These are phyloP conservation scores for Tyrophagus putrescentiae DNA, from an alignment of 1,140 invertebrate genomes.

Conservation along the genomic window DNA sequence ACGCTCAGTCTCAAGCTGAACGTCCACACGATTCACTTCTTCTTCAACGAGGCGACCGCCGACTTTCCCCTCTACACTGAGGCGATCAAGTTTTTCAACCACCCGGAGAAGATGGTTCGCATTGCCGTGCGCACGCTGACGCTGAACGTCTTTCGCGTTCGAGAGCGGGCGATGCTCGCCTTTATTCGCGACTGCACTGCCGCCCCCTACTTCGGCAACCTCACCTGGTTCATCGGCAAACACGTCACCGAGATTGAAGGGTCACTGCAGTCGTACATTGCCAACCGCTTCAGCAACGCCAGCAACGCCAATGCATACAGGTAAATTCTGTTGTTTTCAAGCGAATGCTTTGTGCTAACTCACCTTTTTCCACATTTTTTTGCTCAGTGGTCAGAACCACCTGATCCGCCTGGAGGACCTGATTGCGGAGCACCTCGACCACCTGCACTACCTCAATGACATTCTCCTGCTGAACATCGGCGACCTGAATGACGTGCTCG, in stretches of 20 bases:
- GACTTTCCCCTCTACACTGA: slow-evolving; percentile 98
- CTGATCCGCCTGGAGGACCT: slow-evolving; percentile 71
- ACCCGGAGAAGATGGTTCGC: slow-evolving; percentile 94
- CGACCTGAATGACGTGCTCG: slow-evolving; percentile 84
- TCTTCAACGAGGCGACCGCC: slow-evolving; percentile 99
- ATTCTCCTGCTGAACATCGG: slow-evolving; percentile 81
- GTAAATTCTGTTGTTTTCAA: slow-evolving; percentile 14
- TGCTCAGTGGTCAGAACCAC: slow-evolving; percentile 63
- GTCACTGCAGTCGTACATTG: slow-evolving; percentile 1
- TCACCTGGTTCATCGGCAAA: slow-evolving; percentile 98
- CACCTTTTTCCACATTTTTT: background rate
- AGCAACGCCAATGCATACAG: background rate
- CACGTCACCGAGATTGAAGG: slow-evolving; percentile 89
- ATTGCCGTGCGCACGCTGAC: slow-evolving; percentile 95
- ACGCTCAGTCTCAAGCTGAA: slow-evolving; percentile 97
- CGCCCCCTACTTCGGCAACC: slow-evolving; percentile 91
- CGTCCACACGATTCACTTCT: slow-evolving; percentile 96
- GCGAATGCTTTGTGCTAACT: background rate
- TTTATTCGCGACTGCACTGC: slow-evolving; percentile 91
- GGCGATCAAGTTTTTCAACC: slow-evolving; percentile 98
- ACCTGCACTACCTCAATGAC: slow-evolving; percentile 94
- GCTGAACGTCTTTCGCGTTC: slow-evolving; percentile 82
- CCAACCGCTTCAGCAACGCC: background rate
- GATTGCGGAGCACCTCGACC: slow-evolving; percentile 92
- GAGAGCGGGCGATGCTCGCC: slow-evolving; percentile 83